phyloP scores from a whole-genome alignment of 2,113 vertebrate genomes.

The Macroglossus sobrinus region DNA sequence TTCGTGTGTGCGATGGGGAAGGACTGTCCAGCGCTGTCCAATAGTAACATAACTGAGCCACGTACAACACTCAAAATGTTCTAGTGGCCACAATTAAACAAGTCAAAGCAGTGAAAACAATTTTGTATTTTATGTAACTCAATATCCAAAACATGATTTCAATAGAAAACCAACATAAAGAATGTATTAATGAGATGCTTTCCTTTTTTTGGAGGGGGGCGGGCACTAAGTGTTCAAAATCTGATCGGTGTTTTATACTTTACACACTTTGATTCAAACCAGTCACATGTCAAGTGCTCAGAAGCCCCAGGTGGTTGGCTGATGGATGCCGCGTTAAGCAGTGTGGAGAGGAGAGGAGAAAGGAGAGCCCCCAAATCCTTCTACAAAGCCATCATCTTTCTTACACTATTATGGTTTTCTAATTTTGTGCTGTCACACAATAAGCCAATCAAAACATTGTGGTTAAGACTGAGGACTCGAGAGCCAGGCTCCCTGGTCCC shows the following conservation, averaged over 20 bases:
- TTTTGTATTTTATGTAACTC: not conserved
- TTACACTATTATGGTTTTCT: not conserved
- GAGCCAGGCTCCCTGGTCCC: not conserved
- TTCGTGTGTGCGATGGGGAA: not conserved
- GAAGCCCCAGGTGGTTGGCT: not conserved
- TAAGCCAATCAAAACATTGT: not conserved
- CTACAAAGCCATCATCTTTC: not conserved
- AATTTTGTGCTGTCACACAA: not conserved
- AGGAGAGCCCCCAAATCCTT: not conserved
- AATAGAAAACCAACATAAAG: not conserved
- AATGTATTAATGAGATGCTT: not conserved
- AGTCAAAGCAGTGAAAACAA: not conserved
- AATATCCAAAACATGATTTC: not conserved
- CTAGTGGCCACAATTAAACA: not conserved
- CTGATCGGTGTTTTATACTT: not conserved
- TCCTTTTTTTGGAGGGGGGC: not conserved
- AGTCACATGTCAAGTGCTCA: no score
- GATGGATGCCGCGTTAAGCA: accelerated
- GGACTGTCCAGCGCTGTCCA: not conserved
- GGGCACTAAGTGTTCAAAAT: not conserved
- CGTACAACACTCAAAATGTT: not conserved
- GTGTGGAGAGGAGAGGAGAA: no score
- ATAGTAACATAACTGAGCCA: not conserved
- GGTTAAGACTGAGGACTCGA: not conserved
- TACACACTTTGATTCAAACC: not conserved